These are phyloP conservation scores for Ormyrus nitidulus DNA, from an alignment of 2,888 invertebrate genomes.

Conservation along the genomic window DNA sequence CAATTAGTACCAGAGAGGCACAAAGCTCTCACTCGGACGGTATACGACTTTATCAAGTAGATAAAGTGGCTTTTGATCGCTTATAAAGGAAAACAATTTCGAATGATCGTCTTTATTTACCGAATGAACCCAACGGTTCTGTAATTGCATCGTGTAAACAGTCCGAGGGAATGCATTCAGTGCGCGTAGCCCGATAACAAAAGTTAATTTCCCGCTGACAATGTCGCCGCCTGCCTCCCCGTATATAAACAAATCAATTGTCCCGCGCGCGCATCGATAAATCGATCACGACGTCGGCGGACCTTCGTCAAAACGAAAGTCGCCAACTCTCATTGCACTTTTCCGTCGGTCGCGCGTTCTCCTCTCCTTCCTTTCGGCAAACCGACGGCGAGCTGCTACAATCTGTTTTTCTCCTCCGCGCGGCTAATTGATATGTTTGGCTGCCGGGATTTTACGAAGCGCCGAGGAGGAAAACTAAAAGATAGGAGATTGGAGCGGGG, in stretches of 20 bases:
- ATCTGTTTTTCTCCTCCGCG: neutral
- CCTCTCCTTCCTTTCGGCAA: neutral
- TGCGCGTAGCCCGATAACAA: neutral
- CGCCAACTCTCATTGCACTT: conserved; percentile 44
- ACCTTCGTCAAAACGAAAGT: conserved; percentile 37
- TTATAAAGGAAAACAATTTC: conserved; percentile 35
- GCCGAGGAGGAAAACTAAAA: too few relatives aligned
- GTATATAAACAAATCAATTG: conserved; percentile 50
- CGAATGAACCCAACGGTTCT: conserved; percentile 2
- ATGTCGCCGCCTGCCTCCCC: conserved; percentile 2
- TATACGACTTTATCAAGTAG: neutral
- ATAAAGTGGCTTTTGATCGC: conserved; percentile 15
- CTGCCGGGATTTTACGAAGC: too few relatives aligned
- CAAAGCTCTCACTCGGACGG: too few relatives aligned
- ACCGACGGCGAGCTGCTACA: too few relatives aligned
- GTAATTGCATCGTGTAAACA: conserved; percentile 44
- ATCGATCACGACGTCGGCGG: neutral
- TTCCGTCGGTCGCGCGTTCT: conserved; percentile 16
- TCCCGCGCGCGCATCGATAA: conserved; percentile 12
- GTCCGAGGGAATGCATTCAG: neutral
- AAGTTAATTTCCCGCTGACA: neutral
- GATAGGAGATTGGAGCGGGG: too few relatives aligned
- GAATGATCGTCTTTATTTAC: conserved; percentile 39
- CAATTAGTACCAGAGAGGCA: too few relatives aligned
- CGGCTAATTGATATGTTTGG: neutral